Base-by-base conservation (phyloP, 2,113 vertebrate species). In the Macheiramphus alcinus region DNA sequence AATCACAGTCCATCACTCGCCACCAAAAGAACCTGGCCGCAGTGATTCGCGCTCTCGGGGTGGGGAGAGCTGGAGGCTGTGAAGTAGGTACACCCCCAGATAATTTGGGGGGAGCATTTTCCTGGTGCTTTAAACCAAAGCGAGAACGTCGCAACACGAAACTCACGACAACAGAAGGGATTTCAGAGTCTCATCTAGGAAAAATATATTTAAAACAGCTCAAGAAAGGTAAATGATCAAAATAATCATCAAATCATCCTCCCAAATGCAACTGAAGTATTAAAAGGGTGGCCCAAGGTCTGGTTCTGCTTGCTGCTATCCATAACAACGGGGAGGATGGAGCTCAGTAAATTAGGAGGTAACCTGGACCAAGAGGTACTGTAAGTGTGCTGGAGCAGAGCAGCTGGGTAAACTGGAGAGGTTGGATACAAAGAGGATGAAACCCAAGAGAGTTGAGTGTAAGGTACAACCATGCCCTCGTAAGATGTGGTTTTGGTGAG, bases 21-120 rank as follows among this genome's bases (percentile, higher is more conserved):
- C 58, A 18, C 43, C 7, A 7, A 29, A 29, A 47, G 29, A 70
- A n/a, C 47, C 52, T 14, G 58, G 26, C 34, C 0, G 0, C 14
- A 4, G 42, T 0, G 0, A 5, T 8, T 47, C 34, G 5, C 13
- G 2, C 14, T 11, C 0, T 5, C 3, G 5, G 14, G 55, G 8
- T 7, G 42, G 23, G 43, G 53, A 74, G 25, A 38, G 20, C 4
- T 20, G 12, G 55, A 19, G 1, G 56, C 20, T 13, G 7, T 9
- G 22, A 34, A 20, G 43, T 22, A 27, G 16, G 10, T 11, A 16
- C 4, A 20, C 1, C 12, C 27, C 76, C n/a, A 23, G 10, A 20
- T 63, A 43, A 20, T 6, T 8, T 13, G 2, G 3, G 16, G 10
- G 65, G 5, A 61, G 36, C 48, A 2, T 38, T 76, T 56, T 70